These are phyloP conservation scores for Burhinus bistriatus DNA, from an alignment of 2,113 vertebrate genomes.

Conservation along the genomic window DNA sequence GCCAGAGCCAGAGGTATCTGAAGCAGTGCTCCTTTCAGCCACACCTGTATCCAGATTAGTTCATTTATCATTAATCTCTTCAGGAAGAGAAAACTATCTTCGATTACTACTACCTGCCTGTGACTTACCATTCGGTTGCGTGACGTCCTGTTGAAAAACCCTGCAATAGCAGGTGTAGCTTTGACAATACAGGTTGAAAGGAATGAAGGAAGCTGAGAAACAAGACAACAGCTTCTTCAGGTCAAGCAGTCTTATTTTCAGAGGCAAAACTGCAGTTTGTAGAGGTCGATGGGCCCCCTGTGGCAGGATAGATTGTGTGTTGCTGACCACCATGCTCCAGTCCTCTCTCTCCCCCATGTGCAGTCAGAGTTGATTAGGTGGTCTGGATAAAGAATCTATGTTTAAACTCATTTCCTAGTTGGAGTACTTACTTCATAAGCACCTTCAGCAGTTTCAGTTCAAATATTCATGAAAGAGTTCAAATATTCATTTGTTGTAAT, in stretches of 20 bases:
- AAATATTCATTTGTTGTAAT: not conserved
- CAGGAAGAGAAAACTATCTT: not conserved
- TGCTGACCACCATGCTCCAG: not conserved
- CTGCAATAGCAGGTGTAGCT: not conserved
- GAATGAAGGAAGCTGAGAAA: not conserved
- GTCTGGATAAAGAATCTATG: not conserved
- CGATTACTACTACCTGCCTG: fast-evolving
- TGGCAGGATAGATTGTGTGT: not conserved
- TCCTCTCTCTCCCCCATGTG: not conserved
- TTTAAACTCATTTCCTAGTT: not conserved
- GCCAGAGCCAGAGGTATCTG: not conserved
- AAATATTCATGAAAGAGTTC: not conserved
- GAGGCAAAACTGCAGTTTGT: not conserved
- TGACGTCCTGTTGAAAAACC: not conserved
- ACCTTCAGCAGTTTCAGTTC: not conserved
- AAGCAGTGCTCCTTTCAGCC: not conserved
- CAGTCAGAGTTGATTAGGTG: not conserved
- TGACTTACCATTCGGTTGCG: not conserved
- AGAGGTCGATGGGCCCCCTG: not conserved
- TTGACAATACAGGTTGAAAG: not conserved
- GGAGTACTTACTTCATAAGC: not conserved
- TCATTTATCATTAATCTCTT: not conserved
- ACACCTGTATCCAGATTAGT: not conserved
- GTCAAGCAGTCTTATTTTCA: not conserved
- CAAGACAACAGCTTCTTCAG: not conserved